A percentile compares a stretch with the other conserved stretches of the same genome.
phyloP scores from a whole-genome alignment of 92 coral and sea anemone species.

The Hydrozoanthus gracilis region DNA sequence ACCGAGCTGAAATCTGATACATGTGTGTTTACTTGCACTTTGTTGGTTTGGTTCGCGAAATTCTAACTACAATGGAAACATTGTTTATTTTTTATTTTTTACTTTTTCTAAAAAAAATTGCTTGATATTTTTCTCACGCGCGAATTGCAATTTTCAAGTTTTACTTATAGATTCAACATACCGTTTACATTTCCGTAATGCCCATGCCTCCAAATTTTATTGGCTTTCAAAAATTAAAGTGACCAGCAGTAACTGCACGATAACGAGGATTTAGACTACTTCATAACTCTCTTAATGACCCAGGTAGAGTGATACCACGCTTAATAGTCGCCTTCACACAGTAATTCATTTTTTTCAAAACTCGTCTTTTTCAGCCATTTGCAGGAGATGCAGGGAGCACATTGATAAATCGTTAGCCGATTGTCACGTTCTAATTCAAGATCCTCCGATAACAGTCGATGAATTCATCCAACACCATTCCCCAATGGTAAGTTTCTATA shows the following conservation, averaged over 20 bases:
- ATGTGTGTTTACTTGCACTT: conserved; percentile 3
- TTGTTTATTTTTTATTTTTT: neutral
- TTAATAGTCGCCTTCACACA: too few relatives aligned
- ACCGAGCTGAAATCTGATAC: neutral
- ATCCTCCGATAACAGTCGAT: too few relatives aligned
- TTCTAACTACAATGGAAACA: neutral
- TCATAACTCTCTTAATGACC: too few relatives aligned
- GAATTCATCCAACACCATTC: too few relatives aligned
- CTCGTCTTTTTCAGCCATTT: too few relatives aligned
- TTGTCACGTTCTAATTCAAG: too few relatives aligned
- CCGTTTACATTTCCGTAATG: neutral
- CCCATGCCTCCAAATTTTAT: neutral
- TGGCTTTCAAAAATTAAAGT: conserved; percentile 17
- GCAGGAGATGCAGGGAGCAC: too few relatives aligned
- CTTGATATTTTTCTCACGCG: neutral
- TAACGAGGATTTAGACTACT: too few relatives aligned
- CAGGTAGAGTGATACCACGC: too few relatives aligned
- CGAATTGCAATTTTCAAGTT: neutral
- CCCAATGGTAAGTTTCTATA: too few relatives aligned
- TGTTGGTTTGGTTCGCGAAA: neutral
- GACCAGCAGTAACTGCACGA: neutral
- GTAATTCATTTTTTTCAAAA: too few relatives aligned
- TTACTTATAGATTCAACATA: neutral
- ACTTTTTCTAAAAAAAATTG: neutral
- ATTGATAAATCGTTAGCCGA: too few relatives aligned